Conservation (phyloP, 2,113 vertebrate genomes). For the Silurus asotus region DNA sequence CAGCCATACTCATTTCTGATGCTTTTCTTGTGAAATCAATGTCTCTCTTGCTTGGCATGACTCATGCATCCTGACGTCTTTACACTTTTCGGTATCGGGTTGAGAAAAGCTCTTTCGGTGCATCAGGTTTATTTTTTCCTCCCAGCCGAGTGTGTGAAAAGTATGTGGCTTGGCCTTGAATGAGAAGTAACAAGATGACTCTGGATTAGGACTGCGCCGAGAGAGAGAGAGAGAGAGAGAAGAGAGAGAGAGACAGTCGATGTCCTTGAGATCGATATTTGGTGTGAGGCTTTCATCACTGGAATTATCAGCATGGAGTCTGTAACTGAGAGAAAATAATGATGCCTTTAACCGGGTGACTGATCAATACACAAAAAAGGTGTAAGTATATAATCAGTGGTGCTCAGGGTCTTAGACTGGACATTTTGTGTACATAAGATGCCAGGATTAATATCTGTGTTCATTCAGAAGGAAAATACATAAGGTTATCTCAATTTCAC, state of each 20-base stretch:
- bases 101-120: conserved; percentile 16
- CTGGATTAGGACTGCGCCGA: conserved; percentile 19
- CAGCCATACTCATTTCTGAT: background rate
- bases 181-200: conserved; percentile 25
- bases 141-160: background rate
- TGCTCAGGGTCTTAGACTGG: conserved; percentile 3
- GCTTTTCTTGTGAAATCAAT: conserved; percentile 51
- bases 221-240: background rate
- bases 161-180: conserved; percentile 3
- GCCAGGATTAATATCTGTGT: conserved; percentile 10
- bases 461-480: background rate
- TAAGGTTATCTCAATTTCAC: background rate
- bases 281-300: conserved; percentile 38
- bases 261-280: conserved; percentile 38
- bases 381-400: conserved; percentile 39
- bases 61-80: conserved; percentile 41
- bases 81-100: conserved; percentile 36
- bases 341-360: conserved; percentile 37
- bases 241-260: conserved; percentile 23
- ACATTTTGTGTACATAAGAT: conserved; percentile 13
- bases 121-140: conserved; percentile 26
- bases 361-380: conserved; percentile 35
- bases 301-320: conserved; percentile 36
- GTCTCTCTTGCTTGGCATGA: conserved; percentile 43
- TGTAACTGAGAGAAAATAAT: conserved; percentile 40